Evolutionary conservation across 2,113 vertebrate genomes (phyloP), one percentile per base, ranked within the genome.

Genomic region (Oxygymnocypris stewartii): DNA sequence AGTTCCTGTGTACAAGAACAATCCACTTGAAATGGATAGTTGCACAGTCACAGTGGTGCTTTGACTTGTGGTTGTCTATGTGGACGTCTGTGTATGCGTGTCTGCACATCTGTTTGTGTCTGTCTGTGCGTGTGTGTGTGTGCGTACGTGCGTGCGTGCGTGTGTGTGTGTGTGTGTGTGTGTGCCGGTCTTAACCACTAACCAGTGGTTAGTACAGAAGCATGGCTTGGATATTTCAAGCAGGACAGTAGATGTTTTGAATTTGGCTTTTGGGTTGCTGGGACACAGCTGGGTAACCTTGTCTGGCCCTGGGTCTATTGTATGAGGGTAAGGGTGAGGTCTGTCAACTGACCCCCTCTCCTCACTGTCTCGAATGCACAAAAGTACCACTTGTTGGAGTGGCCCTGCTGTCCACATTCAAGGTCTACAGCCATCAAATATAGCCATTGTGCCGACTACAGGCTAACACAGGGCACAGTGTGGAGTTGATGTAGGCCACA

Each of bases 401-500:
- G 91, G 90, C 91, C 86, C 84, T 92, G 93, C 91, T 85, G 90
- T 94, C 92, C 93, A 93, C 89, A 88, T 92, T 85, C 79, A 87
- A 79, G 82, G 83, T 86, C 83, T 63, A 28, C 90, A 77, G 90
- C 91, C 85, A 90, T 93, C 92, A 94, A 96, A 96, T 95, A 95
- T 95, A 93, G 90, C 94, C 95, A 96, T 96, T 95, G 94, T 96
- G 94, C 92, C 89, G 87, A 83, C 84, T 89, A 88, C 85, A 88
- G 88, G 91, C 87, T 91, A 95, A 96, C 94, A 97, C 94, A 96
- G 93, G 88, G 88, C 90, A 93, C 90, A 95, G 93, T 95, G 92
- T 90, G 91, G 71, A 86, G 79, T 40, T 69, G 4, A 79, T 85
- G 87, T 88, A 92, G 90, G 89, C 90, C 54, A 91, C 91, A 91